These are phyloP conservation scores for Typhlomys cinereus DNA, from an alignment of 2,113 vertebrate genomes.

Conservation along the genomic window DNA sequence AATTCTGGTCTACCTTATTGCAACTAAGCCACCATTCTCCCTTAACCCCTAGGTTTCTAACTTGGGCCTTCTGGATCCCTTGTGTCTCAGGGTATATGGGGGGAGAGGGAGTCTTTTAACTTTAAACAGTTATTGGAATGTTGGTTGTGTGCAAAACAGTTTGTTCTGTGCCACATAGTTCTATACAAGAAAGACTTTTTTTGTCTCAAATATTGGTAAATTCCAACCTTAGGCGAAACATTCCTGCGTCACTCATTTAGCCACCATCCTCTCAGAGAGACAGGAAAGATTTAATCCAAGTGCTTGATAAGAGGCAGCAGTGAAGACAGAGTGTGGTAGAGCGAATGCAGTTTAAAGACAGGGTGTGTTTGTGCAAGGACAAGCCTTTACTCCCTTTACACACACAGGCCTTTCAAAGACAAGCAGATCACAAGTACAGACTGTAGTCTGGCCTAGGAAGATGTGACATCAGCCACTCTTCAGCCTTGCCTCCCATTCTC, in stretches of 20 bases:
- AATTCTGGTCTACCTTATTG: not conserved
- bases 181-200: not conserved
- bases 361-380: slow-evolving; percentile 54
- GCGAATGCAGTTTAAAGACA: not conserved
- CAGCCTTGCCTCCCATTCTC: not conserved
- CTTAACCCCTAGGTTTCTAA: not conserved
- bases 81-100: not conserved
- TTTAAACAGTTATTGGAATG: not conserved
- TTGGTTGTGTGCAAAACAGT: not conserved
- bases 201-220: not conserved
- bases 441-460: not conserved
- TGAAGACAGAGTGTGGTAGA: not conserved
- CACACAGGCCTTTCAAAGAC: slow-evolving; percentile 51
- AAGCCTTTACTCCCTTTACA: slow-evolving; percentile 60
- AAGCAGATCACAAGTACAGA: not conserved
- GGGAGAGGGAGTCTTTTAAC: not conserved
- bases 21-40: not conserved
- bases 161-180: not conserved
- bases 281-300: not conserved
- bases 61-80: no score
- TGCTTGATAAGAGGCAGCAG: not conserved
- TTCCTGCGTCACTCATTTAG: not conserved
- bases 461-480: not conserved
- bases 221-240: not conserved
- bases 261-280: slow-evolving; percentile 5